These are phyloP conservation scores for Gallinago jamesoni DNA, from an alignment of 2,113 vertebrate species.

Conservation along the genomic window DNA sequence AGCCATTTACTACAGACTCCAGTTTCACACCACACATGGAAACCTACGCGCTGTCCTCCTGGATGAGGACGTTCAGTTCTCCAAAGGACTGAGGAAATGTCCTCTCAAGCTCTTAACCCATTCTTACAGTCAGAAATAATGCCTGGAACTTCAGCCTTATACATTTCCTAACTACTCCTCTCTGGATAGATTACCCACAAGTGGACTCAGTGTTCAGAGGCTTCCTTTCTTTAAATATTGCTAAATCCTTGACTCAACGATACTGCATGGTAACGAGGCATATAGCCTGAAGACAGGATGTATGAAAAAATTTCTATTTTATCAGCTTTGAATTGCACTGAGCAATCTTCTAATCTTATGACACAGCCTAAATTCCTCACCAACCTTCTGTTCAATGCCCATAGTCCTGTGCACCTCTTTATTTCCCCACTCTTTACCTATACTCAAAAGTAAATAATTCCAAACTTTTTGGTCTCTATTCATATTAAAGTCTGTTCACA, in stretches of 20 bases:
- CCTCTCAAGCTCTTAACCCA: not conserved
- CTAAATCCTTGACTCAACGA: not conserved
- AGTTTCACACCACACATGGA: not conserved
- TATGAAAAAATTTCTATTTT: not conserved
- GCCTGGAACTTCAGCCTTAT: not conserved
- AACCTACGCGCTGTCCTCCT: fast-evolving
- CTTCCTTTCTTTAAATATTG: not conserved
- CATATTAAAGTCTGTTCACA: not conserved
- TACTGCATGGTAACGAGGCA: not conserved
- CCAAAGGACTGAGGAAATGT: not conserved
- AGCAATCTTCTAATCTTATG: not conserved
- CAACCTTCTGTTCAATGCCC: not conserved
- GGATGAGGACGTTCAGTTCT: not conserved
- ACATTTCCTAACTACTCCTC: not conserved
- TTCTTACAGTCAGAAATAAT: not conserved
- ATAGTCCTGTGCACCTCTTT: not conserved
- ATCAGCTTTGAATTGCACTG: not conserved
- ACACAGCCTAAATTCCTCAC: not conserved
- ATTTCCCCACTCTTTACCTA: not conserved
- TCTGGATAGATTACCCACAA: not conserved
- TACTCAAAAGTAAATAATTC: not conserved
- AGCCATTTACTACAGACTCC: not conserved
- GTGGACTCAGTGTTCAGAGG: not conserved
- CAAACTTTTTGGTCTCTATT: not conserved
- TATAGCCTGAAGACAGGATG: not conserved